Conservation (phyloP, 2,797 vertebrate genomes). For the Zenarchopterus dispar region DNA sequence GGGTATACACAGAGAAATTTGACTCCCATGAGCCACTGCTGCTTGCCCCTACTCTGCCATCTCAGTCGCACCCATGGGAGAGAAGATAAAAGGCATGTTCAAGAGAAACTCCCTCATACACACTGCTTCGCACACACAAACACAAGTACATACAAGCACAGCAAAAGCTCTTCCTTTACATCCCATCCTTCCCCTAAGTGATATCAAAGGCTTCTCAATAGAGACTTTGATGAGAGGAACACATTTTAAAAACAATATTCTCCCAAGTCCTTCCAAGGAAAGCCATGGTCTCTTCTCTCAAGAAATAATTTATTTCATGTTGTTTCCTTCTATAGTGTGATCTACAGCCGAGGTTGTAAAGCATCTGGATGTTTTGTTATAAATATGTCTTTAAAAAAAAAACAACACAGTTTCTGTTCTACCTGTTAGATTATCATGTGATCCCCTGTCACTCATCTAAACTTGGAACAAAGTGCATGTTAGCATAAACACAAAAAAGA, state of each 20-base stretch:
- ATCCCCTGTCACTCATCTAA: not conserved
- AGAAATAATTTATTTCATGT: slow-evolving; percentile 52
- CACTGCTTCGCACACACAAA: slow-evolving; percentile 20
- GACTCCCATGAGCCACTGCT: slow-evolving; percentile 76
- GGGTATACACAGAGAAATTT: slow-evolving; percentile 63
- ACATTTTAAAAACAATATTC: slow-evolving; percentile 70
- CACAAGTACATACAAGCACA: slow-evolving; percentile 43
- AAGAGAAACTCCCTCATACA: slow-evolving; percentile 62
- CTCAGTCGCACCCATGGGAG: slow-evolving; percentile 79
- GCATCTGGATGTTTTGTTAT: slow-evolving; percentile 16
- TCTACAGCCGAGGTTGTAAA: slow-evolving; percentile 31
- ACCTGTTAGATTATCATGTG: slow-evolving; percentile 16
- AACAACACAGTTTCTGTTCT: not conserved
- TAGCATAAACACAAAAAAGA: slow-evolving; percentile 25
- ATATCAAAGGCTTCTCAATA: slow-evolving; percentile 77
- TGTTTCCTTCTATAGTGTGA: slow-evolving; percentile 30
- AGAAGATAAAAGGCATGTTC: slow-evolving; percentile 80
- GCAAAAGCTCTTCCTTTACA: slow-evolving; percentile 65
- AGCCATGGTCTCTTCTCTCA: slow-evolving; percentile 29
- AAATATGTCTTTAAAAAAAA: not conserved
- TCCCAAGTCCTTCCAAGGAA: slow-evolving; percentile 55
- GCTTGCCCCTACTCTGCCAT: slow-evolving; percentile 69
- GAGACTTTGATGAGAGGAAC: slow-evolving; percentile 78
- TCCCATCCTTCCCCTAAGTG: slow-evolving; percentile 56
- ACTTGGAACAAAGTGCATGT: slow-evolving; percentile 13